Percentiles rank a stretch among this genome's conserved stretches.
phyloP scores from a whole-genome alignment of 2,888 invertebrate genomes.

The Pristionchus entomophagus region DNA sequence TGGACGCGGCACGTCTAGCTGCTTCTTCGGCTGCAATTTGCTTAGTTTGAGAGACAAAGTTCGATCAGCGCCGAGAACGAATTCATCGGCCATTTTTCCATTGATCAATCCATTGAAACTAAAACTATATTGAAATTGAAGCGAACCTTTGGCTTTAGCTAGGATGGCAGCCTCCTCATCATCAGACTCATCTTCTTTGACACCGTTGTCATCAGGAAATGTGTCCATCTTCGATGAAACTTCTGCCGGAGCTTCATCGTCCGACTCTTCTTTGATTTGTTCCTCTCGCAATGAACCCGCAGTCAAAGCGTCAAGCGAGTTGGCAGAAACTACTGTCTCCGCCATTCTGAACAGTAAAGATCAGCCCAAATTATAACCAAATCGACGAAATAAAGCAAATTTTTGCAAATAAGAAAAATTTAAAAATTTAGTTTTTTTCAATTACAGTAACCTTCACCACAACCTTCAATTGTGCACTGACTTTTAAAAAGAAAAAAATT shows the following conservation, averaged over 20 bases:
- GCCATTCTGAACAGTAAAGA: constrained; percentile 34
- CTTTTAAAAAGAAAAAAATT: too few relatives aligned
- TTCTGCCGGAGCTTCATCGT: constrained; percentile 31
- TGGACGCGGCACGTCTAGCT: constrained; percentile 40
- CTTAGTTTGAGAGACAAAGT: background rate
- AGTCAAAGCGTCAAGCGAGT: background rate
- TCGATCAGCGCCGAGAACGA: background rate
- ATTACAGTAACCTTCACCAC: too few relatives aligned
- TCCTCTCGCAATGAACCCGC: background rate
- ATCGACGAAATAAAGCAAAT: background rate
- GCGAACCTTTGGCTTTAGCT: constrained; percentile 25
- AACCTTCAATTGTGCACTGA: background rate
- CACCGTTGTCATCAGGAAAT: background rate
- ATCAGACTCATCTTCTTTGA: background rate
- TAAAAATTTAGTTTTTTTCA: background rate
- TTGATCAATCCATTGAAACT: background rate
- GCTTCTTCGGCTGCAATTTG: constrained; percentile 39
- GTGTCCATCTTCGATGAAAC: constrained; percentile 8
- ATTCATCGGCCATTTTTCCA: background rate
- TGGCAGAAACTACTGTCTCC: background rate
- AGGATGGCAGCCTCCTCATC: constrained; percentile 21
- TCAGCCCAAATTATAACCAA: background rate
- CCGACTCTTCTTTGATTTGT: background rate
- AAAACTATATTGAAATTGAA: background rate
- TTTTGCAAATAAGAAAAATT: background rate